Conservation (phyloP, 2,797 vertebrate genomes). For the Lagorchestes hirsutus region DNA sequence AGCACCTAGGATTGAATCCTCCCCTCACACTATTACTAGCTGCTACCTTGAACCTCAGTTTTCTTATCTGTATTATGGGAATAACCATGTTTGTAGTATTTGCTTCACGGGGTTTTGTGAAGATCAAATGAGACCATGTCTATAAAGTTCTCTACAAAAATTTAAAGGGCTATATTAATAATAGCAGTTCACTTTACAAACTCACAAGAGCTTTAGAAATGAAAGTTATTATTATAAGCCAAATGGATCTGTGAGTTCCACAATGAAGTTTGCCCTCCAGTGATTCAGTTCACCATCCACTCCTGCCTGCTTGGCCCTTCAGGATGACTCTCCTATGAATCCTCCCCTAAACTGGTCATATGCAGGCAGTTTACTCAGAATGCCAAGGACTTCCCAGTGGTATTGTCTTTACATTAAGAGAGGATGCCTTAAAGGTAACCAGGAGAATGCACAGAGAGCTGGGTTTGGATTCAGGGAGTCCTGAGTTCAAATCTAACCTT, state of each 20-base stretch:
- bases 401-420: background rate
- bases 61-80: background rate
- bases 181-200: background rate
- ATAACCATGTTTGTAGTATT: background rate
- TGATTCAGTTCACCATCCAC: too few species aligned
- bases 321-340: background rate
- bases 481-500: background rate
- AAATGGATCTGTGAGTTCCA: too few species aligned
- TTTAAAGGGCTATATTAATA: too few species aligned
- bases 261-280: too few species aligned
- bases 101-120: background rate
- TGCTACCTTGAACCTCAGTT: background rate
- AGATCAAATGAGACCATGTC: background rate
- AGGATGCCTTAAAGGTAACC: background rate
- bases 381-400: too few species aligned
- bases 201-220: background rate
- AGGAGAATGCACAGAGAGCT: background rate
- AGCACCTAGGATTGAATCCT: background rate
- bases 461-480: background rate
- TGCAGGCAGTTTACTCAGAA: background rate
- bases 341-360: background rate
- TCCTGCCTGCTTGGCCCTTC: too few species aligned
- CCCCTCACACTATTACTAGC: background rate
- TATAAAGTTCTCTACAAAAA: background rate
- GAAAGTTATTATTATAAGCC: background rate